phyloP scores from a whole-genome alignment of 2,797 vertebrate species.

The Muraenolepis orangiensis region DNA sequence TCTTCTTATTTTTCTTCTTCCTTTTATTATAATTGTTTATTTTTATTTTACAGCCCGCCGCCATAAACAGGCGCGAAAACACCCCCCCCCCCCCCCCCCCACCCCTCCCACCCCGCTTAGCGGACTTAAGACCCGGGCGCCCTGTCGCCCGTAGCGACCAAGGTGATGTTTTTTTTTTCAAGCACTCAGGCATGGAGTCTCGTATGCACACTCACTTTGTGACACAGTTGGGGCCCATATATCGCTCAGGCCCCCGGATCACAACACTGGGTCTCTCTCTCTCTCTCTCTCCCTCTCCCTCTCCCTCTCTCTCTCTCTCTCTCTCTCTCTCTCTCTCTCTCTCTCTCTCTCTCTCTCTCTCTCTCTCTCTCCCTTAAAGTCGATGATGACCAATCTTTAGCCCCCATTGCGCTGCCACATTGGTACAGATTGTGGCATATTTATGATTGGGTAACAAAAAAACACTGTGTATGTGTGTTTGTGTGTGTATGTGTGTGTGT shows the following conservation, averaged over 20 bases:
- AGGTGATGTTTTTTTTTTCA: conserved; percentile 62
- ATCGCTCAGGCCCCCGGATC: conserved; percentile 47
- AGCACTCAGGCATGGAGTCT: conserved; percentile 48
- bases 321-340: no score
- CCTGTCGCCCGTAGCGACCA: conserved; percentile 11
- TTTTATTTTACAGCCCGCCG: conserved; percentile 66
- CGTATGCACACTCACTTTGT: conserved; percentile 31
- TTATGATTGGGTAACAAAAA: conserved; percentile 1
- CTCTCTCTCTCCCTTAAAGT: not conserved
- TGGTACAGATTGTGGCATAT: not conserved
- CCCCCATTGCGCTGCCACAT: not conserved
- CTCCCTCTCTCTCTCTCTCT: no score
- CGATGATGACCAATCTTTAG: not conserved
- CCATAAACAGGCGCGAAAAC: conserved; percentile 68
- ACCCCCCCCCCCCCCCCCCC: conserved; percentile 44
- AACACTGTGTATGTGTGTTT: no score
- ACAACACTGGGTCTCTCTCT: conserved; percentile 27
- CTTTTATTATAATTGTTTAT: no score
- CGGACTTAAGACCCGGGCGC: conserved; percentile 72
- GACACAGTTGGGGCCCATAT: conserved; percentile 56
- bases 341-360: not conserved
- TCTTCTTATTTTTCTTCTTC: conserved; percentile 57
- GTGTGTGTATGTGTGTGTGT: no score
- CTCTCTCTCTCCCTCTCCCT: no score
- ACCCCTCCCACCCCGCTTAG: no score